Conservation (phyloP, 2,797 vertebrate species). For the Austrolebias charrua region DNA sequence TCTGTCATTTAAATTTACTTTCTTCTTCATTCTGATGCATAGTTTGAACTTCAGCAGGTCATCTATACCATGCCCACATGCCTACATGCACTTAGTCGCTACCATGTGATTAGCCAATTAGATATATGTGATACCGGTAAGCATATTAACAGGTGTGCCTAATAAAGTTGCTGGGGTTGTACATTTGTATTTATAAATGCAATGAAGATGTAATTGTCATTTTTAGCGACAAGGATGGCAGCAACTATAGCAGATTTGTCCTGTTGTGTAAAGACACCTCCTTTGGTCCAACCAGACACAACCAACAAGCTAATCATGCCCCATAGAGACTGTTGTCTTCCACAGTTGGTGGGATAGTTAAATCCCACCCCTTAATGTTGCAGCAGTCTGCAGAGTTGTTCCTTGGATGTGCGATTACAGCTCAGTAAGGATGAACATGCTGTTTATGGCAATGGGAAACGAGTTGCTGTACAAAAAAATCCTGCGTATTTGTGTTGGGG, state of each 20-base stretch:
- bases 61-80: neutral
- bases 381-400: slow-evolving; percentile 3
- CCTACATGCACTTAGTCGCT: too few relatives aligned
- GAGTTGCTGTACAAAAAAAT: neutral
- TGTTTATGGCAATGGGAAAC: neutral
- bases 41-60: too few relatives aligned
- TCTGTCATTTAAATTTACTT: too few relatives aligned
- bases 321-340: neutral
- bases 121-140: too few relatives aligned
- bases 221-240: neutral
- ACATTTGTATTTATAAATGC: neutral
- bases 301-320: slow-evolving; percentile 6
- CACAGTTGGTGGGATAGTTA: slow-evolving; percentile 7
- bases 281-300: neutral
- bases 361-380: slow-evolving; percentile 2
- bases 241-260: neutral
- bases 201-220: neutral
- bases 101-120: too few relatives aligned
- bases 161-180: too few relatives aligned
- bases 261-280: neutral
- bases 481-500: neutral
- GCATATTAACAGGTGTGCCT: too few relatives aligned
- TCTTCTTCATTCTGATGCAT: too few relatives aligned
- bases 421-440: neutral
- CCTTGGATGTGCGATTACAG: neutral